Evolutionary conservation across 2,797 vertebrate genomes (phyloP).

Genomic region (Lutjanus argentimaculatus): DNA sequence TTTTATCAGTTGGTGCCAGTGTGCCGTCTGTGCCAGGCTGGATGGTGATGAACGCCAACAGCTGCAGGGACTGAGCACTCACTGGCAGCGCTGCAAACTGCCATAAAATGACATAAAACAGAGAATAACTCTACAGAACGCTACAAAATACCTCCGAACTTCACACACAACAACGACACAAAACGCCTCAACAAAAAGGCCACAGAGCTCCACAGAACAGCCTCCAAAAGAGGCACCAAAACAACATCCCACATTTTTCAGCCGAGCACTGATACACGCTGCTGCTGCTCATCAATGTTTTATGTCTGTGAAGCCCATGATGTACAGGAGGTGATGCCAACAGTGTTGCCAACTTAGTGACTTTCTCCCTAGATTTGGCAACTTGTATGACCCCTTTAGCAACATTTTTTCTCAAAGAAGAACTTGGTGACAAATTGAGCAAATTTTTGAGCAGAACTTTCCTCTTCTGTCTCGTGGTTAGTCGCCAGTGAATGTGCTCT

Average conservation of each 20-base stretch:
- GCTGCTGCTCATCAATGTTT: not conserved
- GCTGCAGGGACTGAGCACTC: slow-evolving; percentile 55
- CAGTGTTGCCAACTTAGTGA: not conserved
- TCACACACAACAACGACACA: not conserved
- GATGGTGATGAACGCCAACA: slow-evolving; percentile 45
- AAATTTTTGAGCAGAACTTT: not conserved
- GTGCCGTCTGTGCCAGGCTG: slow-evolving; percentile 39
- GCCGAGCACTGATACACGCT: not conserved
- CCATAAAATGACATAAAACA: slow-evolving; percentile 39
- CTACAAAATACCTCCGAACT: not conserved
- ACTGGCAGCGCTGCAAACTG: slow-evolving; percentile 42
- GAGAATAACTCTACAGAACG: not conserved
- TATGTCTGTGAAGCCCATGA: not conserved
- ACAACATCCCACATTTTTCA: not conserved
- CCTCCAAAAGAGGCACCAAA: not conserved
- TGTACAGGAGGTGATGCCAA: not conserved
- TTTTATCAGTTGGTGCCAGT: slow-evolving; percentile 59
- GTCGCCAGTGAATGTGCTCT: not conserved
- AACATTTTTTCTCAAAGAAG: not conserved
- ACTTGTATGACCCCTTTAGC: not conserved
- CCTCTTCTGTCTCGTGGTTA: not conserved
- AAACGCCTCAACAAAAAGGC: not conserved
- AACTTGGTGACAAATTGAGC: not conserved
- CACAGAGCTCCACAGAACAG: not conserved
- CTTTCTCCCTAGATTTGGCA: not conserved